Evolutionary conservation across 2,888 invertebrate species (phyloP).

Genomic region (Troides oblongomaculatus): DNA sequence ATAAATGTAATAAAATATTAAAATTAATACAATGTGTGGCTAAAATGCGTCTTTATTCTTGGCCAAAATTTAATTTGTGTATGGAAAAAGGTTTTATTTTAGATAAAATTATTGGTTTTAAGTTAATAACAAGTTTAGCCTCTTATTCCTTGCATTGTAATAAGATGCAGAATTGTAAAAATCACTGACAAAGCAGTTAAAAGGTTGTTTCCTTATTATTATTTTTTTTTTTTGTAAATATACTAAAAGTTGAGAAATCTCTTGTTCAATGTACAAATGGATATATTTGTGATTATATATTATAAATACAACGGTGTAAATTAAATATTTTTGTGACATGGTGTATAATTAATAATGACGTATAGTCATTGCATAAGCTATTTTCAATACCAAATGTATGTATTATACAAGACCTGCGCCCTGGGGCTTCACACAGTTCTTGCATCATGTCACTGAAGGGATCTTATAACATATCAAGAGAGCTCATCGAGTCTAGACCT

Average conservation of each 20-base stretch:
- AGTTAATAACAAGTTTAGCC: slow-evolving; percentile 57
- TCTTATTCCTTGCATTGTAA: slow-evolving; percentile 51
- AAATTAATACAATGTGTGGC: neutral
- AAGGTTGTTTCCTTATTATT: slow-evolving; percentile 64
- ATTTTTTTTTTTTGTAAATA: slow-evolving; percentile 64
- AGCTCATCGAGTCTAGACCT: slow-evolving; percentile 45
- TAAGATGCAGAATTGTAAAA: slow-evolving; percentile 49
- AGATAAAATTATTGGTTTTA: slow-evolving; percentile 10
- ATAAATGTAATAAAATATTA: no score
- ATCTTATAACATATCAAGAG: slow-evolving; percentile 66
- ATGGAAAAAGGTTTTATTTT: neutral
- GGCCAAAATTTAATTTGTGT: neutral
- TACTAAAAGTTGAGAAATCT: slow-evolving; percentile 53
- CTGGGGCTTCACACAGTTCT: slow-evolving; percentile 67
- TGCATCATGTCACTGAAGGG: slow-evolving; percentile 65
- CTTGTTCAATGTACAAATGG: slow-evolving; percentile 74
- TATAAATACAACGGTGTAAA: slow-evolving; percentile 65
- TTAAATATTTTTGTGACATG: slow-evolving; percentile 77
- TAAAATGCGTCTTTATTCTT: neutral
- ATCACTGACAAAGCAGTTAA: slow-evolving; percentile 57
- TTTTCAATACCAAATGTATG: slow-evolving; percentile 58
- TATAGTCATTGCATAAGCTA: slow-evolving; percentile 54
- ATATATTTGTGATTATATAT: slow-evolving; percentile 68
- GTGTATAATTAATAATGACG: slow-evolving; percentile 57
- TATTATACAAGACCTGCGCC: slow-evolving; percentile 49